Conservation (phyloP, 2,888 invertebrate genomes). For the Gari tellinella region DNA sequence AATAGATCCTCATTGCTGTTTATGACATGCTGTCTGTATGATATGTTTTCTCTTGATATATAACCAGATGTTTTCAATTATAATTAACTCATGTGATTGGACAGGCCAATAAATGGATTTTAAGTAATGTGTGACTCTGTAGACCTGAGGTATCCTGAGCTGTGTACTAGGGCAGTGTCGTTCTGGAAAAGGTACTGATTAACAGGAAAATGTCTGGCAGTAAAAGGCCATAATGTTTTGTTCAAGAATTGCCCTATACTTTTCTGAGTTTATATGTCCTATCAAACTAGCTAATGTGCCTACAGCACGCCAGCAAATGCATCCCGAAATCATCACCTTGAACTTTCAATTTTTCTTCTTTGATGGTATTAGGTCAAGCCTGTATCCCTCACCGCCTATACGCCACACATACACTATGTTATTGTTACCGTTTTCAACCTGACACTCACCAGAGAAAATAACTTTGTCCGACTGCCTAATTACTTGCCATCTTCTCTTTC, state of each 20-base stretch:
- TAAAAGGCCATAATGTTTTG: constrained; percentile 8
- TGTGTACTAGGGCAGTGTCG: constrained; percentile 15
- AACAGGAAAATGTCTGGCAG: constrained; percentile 9
- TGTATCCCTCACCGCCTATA: constrained; percentile 2
- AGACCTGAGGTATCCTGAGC: neutral
- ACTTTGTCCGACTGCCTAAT: constrained; percentile 15
- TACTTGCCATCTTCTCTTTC: constrained; percentile 13
- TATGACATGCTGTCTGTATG: constrained; percentile 5
- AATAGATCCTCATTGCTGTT: constrained; percentile 1
- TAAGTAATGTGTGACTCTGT: neutral
- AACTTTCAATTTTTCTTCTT: neutral
- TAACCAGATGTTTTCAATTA: constrained; percentile 33
- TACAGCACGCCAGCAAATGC: constrained; percentile 9
- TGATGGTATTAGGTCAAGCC: constrained; percentile 12
- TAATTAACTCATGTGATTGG: constrained; percentile 20
- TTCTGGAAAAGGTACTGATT: constrained; percentile 6
- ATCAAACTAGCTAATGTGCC: constrained; percentile 5
- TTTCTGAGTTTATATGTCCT: constrained; percentile 23
- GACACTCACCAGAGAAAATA: constrained; percentile 28
- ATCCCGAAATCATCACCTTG: constrained; percentile 19
- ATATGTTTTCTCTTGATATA: constrained; percentile 15
- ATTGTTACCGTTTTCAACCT: constrained; percentile 19
- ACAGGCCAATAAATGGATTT: constrained; percentile 13
- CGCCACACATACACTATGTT: constrained; percentile 23
- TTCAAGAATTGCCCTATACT: constrained; percentile 10